Evolutionary conservation across 2,888 invertebrate genomes (phyloP).

Genomic region (Hydrotaea cyrtoneurina): DNA sequence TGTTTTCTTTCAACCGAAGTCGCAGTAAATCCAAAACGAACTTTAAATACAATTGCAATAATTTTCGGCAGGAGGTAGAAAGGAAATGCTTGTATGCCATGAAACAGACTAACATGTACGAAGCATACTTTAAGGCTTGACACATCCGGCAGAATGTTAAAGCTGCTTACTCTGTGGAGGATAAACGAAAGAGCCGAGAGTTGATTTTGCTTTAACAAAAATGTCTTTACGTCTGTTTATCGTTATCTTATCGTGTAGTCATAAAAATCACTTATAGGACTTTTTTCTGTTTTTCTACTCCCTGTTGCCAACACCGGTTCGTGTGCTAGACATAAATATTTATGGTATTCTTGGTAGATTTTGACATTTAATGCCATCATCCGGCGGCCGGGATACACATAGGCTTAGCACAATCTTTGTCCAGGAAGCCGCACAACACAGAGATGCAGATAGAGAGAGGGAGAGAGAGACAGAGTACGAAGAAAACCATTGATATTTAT

Average conservation of each 20-base stretch:
- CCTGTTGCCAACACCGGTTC: not conserved
- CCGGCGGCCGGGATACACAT: not conserved
- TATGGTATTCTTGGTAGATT: conserved; percentile 51
- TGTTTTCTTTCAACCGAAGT: not conserved
- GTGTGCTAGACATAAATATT: conserved; percentile 57
- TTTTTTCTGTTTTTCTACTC: not conserved
- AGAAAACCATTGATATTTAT: conserved; percentile 51
- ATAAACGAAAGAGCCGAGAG: not conserved
- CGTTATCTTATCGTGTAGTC: conserved; percentile 41
- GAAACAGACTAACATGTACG: not conserved
- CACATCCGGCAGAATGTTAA: conserved; percentile 46
- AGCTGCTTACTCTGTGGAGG: not conserved
- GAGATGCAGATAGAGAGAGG: not conserved
- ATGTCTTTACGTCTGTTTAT: not conserved
- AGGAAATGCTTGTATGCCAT: conserved; percentile 32
- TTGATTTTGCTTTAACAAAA: not conserved
- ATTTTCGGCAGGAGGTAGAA: conserved; percentile 35
- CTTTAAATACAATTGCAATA: conserved; percentile 17
- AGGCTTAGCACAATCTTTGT: not conserved
- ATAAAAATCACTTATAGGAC: conserved; percentile 57
- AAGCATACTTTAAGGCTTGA: conserved; percentile 42
- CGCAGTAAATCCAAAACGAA: not conserved
- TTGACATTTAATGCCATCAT: conserved; percentile 48
- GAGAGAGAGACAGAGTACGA: not conserved
- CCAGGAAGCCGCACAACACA: not conserved